Base-by-base conservation (phyloP, 2,888 invertebrate species). In the Drosophila setosimentum region DNA sequence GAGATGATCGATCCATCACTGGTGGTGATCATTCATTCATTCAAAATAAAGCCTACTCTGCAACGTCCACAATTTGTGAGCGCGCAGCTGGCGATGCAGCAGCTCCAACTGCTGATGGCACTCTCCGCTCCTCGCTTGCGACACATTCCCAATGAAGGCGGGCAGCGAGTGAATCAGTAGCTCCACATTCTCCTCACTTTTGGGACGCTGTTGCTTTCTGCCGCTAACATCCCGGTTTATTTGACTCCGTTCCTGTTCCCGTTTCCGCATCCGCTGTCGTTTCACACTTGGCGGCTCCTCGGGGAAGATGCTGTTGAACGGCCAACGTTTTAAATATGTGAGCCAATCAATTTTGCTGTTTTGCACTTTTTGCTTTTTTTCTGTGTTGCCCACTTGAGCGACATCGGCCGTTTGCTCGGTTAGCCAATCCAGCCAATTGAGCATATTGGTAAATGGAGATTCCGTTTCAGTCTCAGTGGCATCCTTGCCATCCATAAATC, bases 1-100 rank as follows among this genome's bases (percentile, higher is more conserved):
- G 55, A 55, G 55, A 40, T 55, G 40, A n/a, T 32, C 27, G 24
- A 24, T 42, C 42, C 42, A 40, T 53, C 32, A 33, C 32, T 62
- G 61, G 30, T 53, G 53, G 33, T 32, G 42, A 2, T 42, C 60
- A 60, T 35, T 18, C 33, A 35, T 4, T 42, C 60, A 60, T 35
- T 18, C 33, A 35, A 33, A 53, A 35, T 30, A 37, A 35, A 82
- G 94, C 95, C 95, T 94, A 96, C 96, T 96, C 93, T 95, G 96
- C 81, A 96, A 92, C 67, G 96, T 95, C 96, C 96, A 96, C 79
- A 96, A 89, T 92, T 95, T 96, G 73, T 95, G 94, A 63, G 95
- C 95, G 35, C 95, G 94, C 87, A 96, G 92, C 92, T 96, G 96
- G 75, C 95, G 94, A 79, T 96, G 93, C 81, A 96, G 94, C 85